Evolutionary conservation across 2,113 vertebrate genomes (phyloP).

Genomic region (Ifrita kowaldi): DNA sequence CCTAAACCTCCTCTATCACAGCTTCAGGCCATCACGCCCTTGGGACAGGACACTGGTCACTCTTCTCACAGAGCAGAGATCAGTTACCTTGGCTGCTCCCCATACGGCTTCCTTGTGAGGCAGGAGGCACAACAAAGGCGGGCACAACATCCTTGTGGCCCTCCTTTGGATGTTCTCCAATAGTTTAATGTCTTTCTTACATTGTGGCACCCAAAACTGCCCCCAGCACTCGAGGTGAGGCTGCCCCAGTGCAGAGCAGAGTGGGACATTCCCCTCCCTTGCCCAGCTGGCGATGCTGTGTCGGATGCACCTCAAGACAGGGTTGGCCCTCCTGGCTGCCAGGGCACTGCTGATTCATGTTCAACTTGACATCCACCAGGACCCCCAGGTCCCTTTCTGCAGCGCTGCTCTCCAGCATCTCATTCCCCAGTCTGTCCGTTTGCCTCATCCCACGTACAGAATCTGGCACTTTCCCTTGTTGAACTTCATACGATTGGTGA

Average conservation of each 20-base stretch:
- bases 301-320: not conserved
- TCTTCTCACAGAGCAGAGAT: not conserved
- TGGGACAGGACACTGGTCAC: not conserved
- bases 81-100: not conserved
- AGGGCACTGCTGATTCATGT: not conserved
- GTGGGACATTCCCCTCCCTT: not conserved
- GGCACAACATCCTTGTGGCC: not conserved
- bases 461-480: not conserved
- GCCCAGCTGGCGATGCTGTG: accelerated
- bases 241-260: not conserved
- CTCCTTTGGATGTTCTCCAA: not conserved
- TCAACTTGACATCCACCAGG: not conserved
- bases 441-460: not conserved
- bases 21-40: too few species aligned
- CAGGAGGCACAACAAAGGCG: not conserved
- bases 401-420: not conserved
- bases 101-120: not conserved
- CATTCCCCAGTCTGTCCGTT: not conserved
- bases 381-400: accelerated
- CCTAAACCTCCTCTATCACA: not conserved
- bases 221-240: not conserved
- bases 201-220: not conserved
- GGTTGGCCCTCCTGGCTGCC: not conserved
- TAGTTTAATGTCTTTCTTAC: not conserved
- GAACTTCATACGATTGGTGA: not conserved